Conservation (phyloP, 1,140 invertebrate genomes). For the Zaprionus taronus region DNA sequence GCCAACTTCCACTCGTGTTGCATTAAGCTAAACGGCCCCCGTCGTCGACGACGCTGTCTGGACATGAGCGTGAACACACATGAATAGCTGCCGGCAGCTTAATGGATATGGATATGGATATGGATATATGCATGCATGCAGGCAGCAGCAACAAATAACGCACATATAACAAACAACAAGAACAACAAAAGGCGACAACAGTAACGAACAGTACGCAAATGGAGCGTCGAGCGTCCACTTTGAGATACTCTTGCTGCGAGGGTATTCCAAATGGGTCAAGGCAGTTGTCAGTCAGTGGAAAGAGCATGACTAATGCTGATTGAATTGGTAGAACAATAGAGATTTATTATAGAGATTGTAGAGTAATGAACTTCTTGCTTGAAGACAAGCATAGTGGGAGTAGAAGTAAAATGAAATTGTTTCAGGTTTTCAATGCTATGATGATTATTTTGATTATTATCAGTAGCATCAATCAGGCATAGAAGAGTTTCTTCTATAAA, state of each 20-base stretch:
- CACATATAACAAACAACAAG: conserved; percentile 33
- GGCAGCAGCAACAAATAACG: conserved; percentile 47
- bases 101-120: conserved; percentile 73
- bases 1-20: conserved; percentile 37
- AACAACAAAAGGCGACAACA: conserved; percentile 26
- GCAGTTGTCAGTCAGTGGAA: not conserved
- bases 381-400: not conserved
- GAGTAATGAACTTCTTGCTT: not conserved
- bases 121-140: conserved; percentile 48
- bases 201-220: conserved; percentile 30
- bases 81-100: conserved; percentile 79
- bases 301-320: not conserved
- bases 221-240: conserved; percentile 27
- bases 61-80: conserved; percentile 75
- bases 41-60: conserved; percentile 51
- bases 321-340: not conserved
- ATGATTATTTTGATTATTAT: too few species aligned
- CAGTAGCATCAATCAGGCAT: too few species aligned
- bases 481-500: too few species aligned
- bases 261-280: not conserved
- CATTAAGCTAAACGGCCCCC: conserved; percentile 73
- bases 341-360: not conserved
- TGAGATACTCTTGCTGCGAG: not conserved
- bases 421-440: too few species aligned
- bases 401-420: too few species aligned